Conservation (phyloP, 2,888 invertebrate species). For the Caenorhabditis sp. region DNA sequence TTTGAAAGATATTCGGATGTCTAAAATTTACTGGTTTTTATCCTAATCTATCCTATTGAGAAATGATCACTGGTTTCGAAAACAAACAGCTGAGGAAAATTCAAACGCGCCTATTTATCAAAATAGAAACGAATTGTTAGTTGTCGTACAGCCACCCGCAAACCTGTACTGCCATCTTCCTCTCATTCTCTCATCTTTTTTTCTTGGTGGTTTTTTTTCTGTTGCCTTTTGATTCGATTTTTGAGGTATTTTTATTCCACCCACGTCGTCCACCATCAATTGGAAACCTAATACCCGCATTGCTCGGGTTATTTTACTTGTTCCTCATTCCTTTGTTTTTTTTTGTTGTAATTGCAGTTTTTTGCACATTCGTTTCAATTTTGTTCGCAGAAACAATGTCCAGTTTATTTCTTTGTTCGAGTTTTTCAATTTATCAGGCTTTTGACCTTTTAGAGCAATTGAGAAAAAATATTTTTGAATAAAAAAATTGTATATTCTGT, state of each 20-base stretch:
- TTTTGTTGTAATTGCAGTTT: background rate
- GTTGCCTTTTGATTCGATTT: background rate
- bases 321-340: background rate
- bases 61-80: no score
- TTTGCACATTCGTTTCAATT: background rate
- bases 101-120: background rate
- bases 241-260: background rate
- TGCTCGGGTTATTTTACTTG: background rate
- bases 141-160: background rate
- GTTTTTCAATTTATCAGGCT: no score
- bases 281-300: background rate
- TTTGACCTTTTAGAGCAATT: no score
- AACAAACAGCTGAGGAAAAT: background rate
- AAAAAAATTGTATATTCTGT: background rate
- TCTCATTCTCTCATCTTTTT: background rate
- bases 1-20: no score
- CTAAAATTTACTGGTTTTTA: background rate
- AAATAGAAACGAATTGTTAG: background rate
- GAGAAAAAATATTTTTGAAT: no score
- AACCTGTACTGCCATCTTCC: background rate
- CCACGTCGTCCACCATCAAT: background rate
- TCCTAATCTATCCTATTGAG: background rate
- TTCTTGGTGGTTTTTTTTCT: background rate
- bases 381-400: background rate
- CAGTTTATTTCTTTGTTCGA: conserved; percentile 5